Evolutionary conservation across 1,140 invertebrate species (phyloP).

Genomic region (Drosophila punjabiensis): DNA sequence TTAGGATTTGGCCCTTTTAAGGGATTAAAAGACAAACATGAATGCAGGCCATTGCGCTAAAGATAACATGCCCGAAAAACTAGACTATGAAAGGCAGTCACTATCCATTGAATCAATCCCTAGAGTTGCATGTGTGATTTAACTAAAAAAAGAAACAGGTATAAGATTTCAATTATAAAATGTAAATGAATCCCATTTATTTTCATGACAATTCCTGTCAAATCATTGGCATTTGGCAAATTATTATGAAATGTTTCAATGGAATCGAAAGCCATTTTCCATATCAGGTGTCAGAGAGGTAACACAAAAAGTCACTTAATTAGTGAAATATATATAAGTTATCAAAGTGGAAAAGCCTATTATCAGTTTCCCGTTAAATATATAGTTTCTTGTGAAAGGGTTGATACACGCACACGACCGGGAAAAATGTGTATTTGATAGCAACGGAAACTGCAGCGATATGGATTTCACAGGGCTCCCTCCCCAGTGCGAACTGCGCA

Average conservation of each 20-base stretch:
- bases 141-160: background rate
- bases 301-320: constrained; percentile 35
- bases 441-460: constrained; percentile 27
- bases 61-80: background rate
- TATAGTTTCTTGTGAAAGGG: constrained; percentile 26
- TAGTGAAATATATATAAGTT: constrained; percentile 33
- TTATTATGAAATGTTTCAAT: constrained; percentile 25
- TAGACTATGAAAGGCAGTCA: background rate
- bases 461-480: constrained; percentile 21
- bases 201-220: constrained; percentile 10
- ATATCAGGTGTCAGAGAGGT: constrained; percentile 29
- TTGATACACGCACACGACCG: constrained; percentile 10
- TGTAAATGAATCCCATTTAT: constrained; percentile 36
- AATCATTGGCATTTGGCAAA: constrained; percentile 26
- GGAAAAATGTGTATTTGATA: constrained; percentile 20
- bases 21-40: background rate
- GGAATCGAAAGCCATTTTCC: constrained; percentile 17
- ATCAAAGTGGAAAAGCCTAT: constrained; percentile 30
- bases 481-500: constrained; percentile 56
- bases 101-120: background rate
- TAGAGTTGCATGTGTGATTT: background rate
- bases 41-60: background rate
- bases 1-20: constrained; percentile 1
- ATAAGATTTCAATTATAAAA: constrained; percentile 48
- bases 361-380: constrained; percentile 38